Evolutionary conservation across 2,888 invertebrate genomes (phyloP), one percentile per base, ranked within the genome.

Genomic region (Arge pagana): DNA sequence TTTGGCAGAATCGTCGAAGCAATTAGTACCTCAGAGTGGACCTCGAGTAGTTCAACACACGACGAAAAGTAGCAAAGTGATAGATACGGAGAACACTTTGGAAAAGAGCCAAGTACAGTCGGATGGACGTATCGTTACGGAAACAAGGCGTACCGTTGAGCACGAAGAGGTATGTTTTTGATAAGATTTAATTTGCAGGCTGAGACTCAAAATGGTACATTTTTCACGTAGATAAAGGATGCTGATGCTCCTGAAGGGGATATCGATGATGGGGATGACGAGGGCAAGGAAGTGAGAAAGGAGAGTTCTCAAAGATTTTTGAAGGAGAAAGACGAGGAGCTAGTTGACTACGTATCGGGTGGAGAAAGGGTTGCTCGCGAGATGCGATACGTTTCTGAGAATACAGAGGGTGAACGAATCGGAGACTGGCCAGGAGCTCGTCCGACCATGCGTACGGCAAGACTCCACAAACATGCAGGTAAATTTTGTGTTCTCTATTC

Each of bases 41-140:
- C 89, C 90, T 1, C 82, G 84, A 56, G 78, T 92, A 55, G 81
- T 93, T 48, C 86, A 87, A 68, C 90, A 90, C 67, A 87, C 89
- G 26, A 82, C 83, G 58, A 87, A 87, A 59, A 87, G 85, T 62
- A 86, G 85, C 63, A 92, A 91, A 74, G 88, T 89, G 45, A 85
- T 90, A 71, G 92, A 93, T 75, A 92, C 92, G 57, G 93, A 93
- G 80, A 90, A 92, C 69, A 88, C 87, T 57, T 82, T 83, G 63
- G 88, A 91, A 75, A 80, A 87, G 56, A 88, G 88, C 68, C 86
- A 89, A 39, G 81, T 90, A 40, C 85, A 87, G 61, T 83, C 88
- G 26, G 90, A 93, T 80, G 94, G 94, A 24, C 87, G 89, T 58
- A 84, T 94, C 66, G 86, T 93, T 61, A 93, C 93, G 6, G 93